Evolutionary conservation across 1,140 invertebrate species (phyloP).

Genomic region (Amphibalanus amphitrite): DNA sequence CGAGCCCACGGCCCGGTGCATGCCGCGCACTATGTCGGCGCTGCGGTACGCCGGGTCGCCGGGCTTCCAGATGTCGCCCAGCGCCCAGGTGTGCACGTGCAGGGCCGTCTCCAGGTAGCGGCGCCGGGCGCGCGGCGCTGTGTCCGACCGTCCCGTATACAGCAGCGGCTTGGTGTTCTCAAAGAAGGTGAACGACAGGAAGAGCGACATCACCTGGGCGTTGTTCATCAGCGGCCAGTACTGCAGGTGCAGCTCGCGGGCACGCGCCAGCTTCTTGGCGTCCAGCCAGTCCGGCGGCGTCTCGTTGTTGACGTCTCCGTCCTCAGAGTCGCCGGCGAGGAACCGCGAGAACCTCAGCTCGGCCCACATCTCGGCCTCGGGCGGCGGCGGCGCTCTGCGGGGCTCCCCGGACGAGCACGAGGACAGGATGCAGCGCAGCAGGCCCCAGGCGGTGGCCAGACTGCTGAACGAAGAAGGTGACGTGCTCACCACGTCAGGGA

Average conservation of each 20-base stretch:
- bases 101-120: slow-evolving; percentile 53
- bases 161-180: slow-evolving; percentile 25
- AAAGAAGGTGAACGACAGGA: slow-evolving; percentile 20
- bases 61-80: slow-evolving; percentile 35
- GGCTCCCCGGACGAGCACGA: too few species aligned
- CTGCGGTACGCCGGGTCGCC: slow-evolving; percentile 27
- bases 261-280: slow-evolving; percentile 4
- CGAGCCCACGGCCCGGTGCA: too few species aligned
- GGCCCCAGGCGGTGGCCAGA: too few species aligned
- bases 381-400: too few species aligned
- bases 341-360: too few species aligned
- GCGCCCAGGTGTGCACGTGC: slow-evolving; percentile 55
- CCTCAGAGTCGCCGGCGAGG: too few species aligned
- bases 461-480: too few species aligned
- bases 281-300: slow-evolving; percentile 14
- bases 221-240: slow-evolving; percentile 13
- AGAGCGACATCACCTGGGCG: slow-evolving; percentile 12
- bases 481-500: too few species aligned
- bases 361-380: too few species aligned
- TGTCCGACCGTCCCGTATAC: slow-evolving; percentile 26
- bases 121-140: slow-evolving; percentile 40
- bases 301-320: too few species aligned
- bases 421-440: too few species aligned
- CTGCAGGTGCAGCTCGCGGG: slow-evolving; percentile 11
- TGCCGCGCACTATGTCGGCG: slow-evolving; percentile 26